These are phyloP conservation scores for Agonopterix heracliana DNA, from an alignment of 2,888 invertebrate species.

Conservation along the genomic window DNA sequence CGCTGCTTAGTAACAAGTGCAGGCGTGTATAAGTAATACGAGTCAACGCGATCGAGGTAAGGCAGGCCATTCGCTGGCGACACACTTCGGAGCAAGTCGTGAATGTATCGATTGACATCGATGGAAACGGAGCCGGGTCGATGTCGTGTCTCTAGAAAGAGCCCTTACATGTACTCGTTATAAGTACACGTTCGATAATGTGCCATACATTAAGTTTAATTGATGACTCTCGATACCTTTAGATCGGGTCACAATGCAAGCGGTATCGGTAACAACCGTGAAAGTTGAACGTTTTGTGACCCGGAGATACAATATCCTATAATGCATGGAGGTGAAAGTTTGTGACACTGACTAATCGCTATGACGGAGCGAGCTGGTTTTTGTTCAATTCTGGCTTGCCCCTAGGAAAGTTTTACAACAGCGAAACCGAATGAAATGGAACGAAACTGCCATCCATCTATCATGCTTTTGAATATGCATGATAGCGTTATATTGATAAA, in stretches of 20 bases:
- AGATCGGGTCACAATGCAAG: constrained; percentile 24
- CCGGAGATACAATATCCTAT: constrained; percentile 50
- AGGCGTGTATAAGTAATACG: constrained; percentile 1
- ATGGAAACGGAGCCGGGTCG: constrained; percentile 36
- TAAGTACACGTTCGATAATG: constrained; percentile 1
- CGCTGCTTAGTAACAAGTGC: constrained; percentile 11
- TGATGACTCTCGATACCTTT: constrained; percentile 21
- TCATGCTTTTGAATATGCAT: constrained; percentile 10
- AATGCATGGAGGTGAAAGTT: constrained; percentile 59
- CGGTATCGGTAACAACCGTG: constrained; percentile 45
- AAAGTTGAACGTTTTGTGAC: constrained; percentile 45
- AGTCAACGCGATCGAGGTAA: constrained; percentile 3
- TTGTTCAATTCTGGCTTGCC: constrained; percentile 27
- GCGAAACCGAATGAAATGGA: constrained; percentile 11
- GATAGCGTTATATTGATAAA: constrained; percentile 13
- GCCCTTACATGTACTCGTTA: constrained; percentile 4
- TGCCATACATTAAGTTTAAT: constrained; percentile 20
- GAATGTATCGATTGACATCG: constrained; percentile 44
- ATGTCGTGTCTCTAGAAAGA: constrained; percentile 27
- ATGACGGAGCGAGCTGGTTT: constrained; percentile 33
- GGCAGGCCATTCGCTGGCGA: constrained; percentile 26
- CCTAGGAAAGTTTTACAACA: constrained; percentile 13
- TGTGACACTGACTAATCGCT: constrained; percentile 57
- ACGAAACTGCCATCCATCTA: constrained; percentile 8
- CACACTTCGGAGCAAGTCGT: constrained; percentile 34